Conservation (phyloP, 2,888 invertebrate species). For the Himalopsyche kuldschensis region DNA sequence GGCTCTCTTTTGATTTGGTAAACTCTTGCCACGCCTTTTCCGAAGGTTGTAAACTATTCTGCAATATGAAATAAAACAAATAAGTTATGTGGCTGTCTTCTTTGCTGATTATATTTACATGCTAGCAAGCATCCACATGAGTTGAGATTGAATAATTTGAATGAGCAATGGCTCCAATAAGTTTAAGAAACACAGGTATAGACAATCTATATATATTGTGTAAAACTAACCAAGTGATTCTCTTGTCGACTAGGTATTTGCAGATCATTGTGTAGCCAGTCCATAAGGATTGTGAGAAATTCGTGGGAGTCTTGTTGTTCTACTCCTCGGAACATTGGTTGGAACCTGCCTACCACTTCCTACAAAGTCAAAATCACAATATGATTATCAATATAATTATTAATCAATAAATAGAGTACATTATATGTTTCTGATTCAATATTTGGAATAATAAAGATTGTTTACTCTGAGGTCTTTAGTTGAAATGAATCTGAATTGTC, state of each 20-base stretch:
- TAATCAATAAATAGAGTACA: not conserved
- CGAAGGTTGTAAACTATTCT: slow-evolving; percentile 52
- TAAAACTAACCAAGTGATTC: slow-evolving; percentile 48
- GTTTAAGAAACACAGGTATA: too few species aligned
- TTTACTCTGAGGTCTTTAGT: slow-evolving; percentile 77
- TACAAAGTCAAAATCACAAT: slow-evolving; percentile 43
- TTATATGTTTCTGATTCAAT: not conserved
- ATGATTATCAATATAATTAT: not conserved
- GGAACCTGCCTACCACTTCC: slow-evolving; percentile 75
- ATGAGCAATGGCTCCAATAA: too few species aligned
- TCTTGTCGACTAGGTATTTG: slow-evolving; percentile 50
- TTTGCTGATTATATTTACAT: too few species aligned
- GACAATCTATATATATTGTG: too few species aligned
- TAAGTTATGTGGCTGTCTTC: not conserved
- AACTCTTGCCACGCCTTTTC: slow-evolving; percentile 74
- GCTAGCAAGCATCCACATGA: too few species aligned
- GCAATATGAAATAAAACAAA: slow-evolving; percentile 29
- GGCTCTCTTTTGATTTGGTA: slow-evolving; percentile 69
- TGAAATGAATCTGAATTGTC: slow-evolving; percentile 78
- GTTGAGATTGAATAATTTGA: too few species aligned
- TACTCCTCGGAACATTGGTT: slow-evolving; percentile 70
- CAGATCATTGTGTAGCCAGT: slow-evolving; percentile 85
- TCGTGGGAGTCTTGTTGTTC: slow-evolving; percentile 93
- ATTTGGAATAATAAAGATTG: not conserved
- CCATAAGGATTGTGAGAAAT: slow-evolving; percentile 84